Percentiles rank a stretch among this genome's conserved stretches.
Evolutionary conservation across 2,888 invertebrate genomes (phyloP).

Genomic region (Stenurella melanura): DNA sequence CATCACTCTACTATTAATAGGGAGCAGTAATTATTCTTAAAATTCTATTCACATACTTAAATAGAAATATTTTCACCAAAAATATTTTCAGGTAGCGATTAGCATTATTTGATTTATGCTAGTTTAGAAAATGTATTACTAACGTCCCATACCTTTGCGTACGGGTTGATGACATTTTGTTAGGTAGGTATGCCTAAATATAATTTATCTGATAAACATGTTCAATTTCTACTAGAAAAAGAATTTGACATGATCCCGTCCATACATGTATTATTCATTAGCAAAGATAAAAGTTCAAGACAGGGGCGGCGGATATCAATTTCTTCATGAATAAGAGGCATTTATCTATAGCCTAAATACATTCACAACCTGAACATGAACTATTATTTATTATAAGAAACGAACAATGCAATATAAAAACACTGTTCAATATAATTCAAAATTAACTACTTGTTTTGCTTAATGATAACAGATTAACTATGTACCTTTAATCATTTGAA

Average conservation of each 20-base stretch:
- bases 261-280: background rate
- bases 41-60: conserved; percentile 2
- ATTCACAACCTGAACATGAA: too few relatives aligned
- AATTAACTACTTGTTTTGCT: too few relatives aligned
- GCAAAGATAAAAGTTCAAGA: background rate
- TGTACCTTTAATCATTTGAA: too few relatives aligned
- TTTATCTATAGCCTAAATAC: too few relatives aligned
- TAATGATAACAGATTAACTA: too few relatives aligned
- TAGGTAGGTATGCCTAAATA: background rate
- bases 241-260: background rate
- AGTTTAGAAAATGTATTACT: too few relatives aligned
- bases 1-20: too few relatives aligned
- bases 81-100: background rate
- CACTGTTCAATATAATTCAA: too few relatives aligned
- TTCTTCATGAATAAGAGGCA: too few relatives aligned
- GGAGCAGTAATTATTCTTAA: background rate
- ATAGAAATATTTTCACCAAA: background rate
- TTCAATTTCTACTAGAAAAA: background rate
- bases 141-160: background rate
- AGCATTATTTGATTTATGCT: background rate
- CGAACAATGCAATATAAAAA: too few relatives aligned
- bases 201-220: background rate
- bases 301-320: too few relatives aligned
- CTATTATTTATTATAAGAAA: too few relatives aligned
- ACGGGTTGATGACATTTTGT: background rate